A percentile compares a stretch with the other conserved stretches of the same genome.
phyloP scores from a whole-genome alignment of 2,888 invertebrate species.

The Cosmia pyralina region DNA sequence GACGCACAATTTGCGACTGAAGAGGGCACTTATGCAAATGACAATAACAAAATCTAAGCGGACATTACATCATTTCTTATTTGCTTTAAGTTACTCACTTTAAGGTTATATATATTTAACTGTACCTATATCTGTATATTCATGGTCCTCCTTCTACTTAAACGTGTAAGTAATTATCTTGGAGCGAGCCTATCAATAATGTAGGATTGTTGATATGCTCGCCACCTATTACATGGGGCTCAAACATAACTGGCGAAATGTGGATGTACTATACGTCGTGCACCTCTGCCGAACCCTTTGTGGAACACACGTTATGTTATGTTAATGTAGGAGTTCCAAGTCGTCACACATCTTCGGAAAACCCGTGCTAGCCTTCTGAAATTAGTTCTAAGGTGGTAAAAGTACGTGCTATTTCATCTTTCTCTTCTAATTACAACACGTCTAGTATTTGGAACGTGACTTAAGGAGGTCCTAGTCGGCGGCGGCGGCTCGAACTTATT shows the following conservation, averaged over 20 bases:
- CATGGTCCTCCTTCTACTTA: background rate
- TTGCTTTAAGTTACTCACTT: constrained; percentile 7
- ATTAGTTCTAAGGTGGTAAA: background rate
- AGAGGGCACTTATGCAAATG: constrained; percentile 13
- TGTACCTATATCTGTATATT: background rate
- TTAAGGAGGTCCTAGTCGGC: too few species aligned
- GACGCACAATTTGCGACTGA: constrained; percentile 15
- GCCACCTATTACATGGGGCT: too few species aligned
- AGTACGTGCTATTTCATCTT: background rate
- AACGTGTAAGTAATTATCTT: background rate
- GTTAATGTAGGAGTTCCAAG: background rate
- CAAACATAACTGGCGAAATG: too few species aligned
- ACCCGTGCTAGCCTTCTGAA: background rate
- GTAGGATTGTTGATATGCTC: too few species aligned
- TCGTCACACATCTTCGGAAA: background rate
- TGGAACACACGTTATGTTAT: background rate
- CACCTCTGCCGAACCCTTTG: too few species aligned
- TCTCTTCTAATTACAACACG: background rate
- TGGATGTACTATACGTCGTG: too few species aligned
- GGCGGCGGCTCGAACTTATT: too few species aligned
- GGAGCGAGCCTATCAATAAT: too few species aligned
- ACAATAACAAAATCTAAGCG: constrained; percentile 17
- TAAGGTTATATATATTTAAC: constrained; percentile 10
- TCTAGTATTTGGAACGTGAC: background rate
- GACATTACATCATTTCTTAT: constrained; percentile 27